These are phyloP conservation scores for Meganola albula DNA, from an alignment of 2,888 invertebrate genomes.

Conservation along the genomic window DNA sequence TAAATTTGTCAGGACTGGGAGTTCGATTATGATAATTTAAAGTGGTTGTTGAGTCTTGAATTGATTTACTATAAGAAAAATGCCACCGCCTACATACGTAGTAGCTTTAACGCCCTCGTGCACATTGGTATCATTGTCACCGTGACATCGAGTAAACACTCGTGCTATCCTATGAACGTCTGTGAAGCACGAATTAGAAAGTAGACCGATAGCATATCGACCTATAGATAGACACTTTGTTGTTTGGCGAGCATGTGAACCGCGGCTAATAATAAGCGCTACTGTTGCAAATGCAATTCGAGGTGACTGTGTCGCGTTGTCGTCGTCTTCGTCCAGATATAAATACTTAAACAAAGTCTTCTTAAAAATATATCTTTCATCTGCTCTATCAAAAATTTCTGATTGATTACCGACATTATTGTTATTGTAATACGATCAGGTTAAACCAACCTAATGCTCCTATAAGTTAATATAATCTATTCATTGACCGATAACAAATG, in stretches of 20 bases:
- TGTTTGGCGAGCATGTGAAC: conserved; percentile 36
- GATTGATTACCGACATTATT: too few relatives aligned
- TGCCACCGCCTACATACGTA: conserved; percentile 8
- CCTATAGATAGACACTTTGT: conserved; percentile 26
- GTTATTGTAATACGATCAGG: too few relatives aligned
- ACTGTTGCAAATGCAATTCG: conserved; percentile 58
- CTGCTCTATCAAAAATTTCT: conserved; percentile 30
- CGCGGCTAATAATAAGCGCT: conserved; percentile 37
- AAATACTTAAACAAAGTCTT: conserved; percentile 41
- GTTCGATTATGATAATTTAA: too few relatives aligned
- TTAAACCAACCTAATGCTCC: conserved; percentile 11
- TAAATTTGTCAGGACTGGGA: too few relatives aligned
- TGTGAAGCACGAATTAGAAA: conserved; percentile 27
- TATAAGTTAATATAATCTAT: conserved; percentile 19
- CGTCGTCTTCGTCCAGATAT: conserved; percentile 27
- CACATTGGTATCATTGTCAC: conserved; percentile 29
- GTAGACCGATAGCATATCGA: conserved; percentile 29
- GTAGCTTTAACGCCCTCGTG: conserved; percentile 21
- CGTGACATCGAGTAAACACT: conserved; percentile 33
- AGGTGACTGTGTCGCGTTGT: conserved; percentile 48
- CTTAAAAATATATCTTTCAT: conserved; percentile 39
- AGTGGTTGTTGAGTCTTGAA: too few relatives aligned
- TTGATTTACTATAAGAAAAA: conserved; percentile 1
- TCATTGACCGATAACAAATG: conserved; percentile 46
- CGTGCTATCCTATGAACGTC: conserved; percentile 20